Conservation (phyloP, 2,888 invertebrate genomes). For the Notodonta dromedarius region DNA sequence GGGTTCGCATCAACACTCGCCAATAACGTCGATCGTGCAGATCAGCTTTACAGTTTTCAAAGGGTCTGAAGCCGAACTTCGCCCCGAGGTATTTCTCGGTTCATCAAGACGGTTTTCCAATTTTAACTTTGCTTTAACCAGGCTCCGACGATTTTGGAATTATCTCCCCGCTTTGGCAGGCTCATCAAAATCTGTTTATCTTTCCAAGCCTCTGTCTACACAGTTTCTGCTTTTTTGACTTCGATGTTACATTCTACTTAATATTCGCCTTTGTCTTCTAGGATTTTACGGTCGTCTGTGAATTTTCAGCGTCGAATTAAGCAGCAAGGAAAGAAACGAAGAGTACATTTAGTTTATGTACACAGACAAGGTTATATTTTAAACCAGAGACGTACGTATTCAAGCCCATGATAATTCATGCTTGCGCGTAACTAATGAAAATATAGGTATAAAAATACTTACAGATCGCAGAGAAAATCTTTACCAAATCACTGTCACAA, state of each 20-base stretch:
- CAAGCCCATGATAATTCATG: no score
- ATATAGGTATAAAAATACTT: no score
- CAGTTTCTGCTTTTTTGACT: conserved; percentile 37
- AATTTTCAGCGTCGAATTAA: neutral
- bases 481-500: no score
- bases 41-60: conserved; percentile 74
- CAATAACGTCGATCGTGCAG: conserved; percentile 65
- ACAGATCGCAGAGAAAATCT: no score
- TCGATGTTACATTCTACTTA: conserved; percentile 34
- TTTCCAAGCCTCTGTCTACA: conserved; percentile 54
- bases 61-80: conserved; percentile 70
- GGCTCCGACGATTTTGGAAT: conserved; percentile 72
- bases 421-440: no score
- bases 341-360: neutral
- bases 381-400: no score
- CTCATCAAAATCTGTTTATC: conserved; percentile 70
- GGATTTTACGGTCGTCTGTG: neutral
- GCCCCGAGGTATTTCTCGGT: conserved; percentile 75
- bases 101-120: conserved; percentile 78
- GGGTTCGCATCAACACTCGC: conserved; percentile 65
- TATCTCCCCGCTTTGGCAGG: conserved; percentile 71
- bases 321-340: neutral
- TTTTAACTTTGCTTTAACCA: conserved; percentile 72
- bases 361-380: no score
- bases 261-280: conserved; percentile 2